Evolutionary conservation across 2,113 vertebrate genomes (phyloP).

Genomic region (Varanus salvator): DNA sequence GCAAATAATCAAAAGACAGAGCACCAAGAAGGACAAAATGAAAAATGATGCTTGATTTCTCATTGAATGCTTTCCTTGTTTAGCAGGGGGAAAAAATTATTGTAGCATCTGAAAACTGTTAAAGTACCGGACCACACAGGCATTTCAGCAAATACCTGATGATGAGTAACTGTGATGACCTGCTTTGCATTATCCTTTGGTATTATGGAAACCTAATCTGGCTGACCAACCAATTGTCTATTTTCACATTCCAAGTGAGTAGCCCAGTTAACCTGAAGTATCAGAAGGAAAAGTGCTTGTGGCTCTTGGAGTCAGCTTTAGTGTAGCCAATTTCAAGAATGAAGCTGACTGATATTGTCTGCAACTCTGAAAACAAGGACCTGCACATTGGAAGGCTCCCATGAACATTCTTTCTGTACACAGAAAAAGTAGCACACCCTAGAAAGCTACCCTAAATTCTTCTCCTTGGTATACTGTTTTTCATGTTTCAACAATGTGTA

Average conservation of each 20-base stretch:
- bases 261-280: not conserved
- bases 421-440: not conserved
- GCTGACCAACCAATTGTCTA: conserved; percentile 29
- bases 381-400: not conserved
- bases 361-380: not conserved
- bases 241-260: conserved; percentile 11
- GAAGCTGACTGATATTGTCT: not conserved
- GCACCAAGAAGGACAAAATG: conserved; percentile 40
- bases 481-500: not conserved
- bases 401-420: not conserved
- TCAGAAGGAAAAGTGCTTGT: not conserved
- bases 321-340: too few relatives aligned
- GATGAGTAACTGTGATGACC: conserved; percentile 34
- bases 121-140: conserved; percentile 71
- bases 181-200: conserved; percentile 54
- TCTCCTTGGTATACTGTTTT: not conserved
- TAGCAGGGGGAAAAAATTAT: conserved; percentile 56
- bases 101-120: conserved; percentile 68
- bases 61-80: conserved; percentile 58
- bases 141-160: conserved; percentile 63
- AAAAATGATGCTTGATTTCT: conserved; percentile 43
- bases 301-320: too few relatives aligned
- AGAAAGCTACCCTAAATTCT: not conserved
- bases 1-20: conserved; percentile 53
- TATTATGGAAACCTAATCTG: conserved; percentile 9